Base-by-base conservation (phyloP, 2,113 vertebrate species). In the Nibea coibor region DNA sequence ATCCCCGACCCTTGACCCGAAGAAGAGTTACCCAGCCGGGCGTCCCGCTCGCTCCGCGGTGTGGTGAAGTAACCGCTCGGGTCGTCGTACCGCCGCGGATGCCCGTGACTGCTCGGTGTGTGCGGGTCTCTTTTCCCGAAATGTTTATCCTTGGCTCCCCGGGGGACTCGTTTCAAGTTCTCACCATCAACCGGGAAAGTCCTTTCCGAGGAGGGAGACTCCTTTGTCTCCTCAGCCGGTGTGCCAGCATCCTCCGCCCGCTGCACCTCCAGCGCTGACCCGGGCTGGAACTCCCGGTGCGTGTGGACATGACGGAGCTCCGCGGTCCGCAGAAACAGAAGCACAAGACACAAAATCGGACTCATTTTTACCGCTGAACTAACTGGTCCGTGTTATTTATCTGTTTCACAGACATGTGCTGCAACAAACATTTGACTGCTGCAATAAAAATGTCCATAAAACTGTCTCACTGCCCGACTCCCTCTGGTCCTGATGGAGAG, bases 1-100 rank as follows among this genome's bases (percentile, higher is more conserved):
- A 94, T 95, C 89, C 89, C 82, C 78, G 83, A 43, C 0, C 87
- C 91, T 0, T 57, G 45, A 9, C 26, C 63, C 0, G 71, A 2
- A 0, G 91, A 90, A 0, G 47, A 28, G 80, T 90, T 91, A 1
- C 47, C 54, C 31, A 10, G 56, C 17, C 28, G 51, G 45, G 92
- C 56, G 69, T 2, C 4, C 6, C n/a, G 74, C 5, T 24, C 74
- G 26, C 17, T 81, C 64, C 91, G 86, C 88, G 92, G 74, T 20
- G 97, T 91, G 85, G 93, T 94, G 62, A 94, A 94, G 89, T 88
- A 93, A 0, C 92, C 72, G 63, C 84, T 77, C 10, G 93, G 94
- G 39, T 94, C 93, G 8, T 90, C 82, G 35, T 73, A 63, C 26
- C 85, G 72, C 17, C 93, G 76, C 0, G 92, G 93, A 15, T 89